Percentiles rank a stretch among this genome's conserved stretches.
These are phyloP conservation scores for Alca torda DNA, from an alignment of 2,797 vertebrate species.

Conservation along the genomic window DNA sequence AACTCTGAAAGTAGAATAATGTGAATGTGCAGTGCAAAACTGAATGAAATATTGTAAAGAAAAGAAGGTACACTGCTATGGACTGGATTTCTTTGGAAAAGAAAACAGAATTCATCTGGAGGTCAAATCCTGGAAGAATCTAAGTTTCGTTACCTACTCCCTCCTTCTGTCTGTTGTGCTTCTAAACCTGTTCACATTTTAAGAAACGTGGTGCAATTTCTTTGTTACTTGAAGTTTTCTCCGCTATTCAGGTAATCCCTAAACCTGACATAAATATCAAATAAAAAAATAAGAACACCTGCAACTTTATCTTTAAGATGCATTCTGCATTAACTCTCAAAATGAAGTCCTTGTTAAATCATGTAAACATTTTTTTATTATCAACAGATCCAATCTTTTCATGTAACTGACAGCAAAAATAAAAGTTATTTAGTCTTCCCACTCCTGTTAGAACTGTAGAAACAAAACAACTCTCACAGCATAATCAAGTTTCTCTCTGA, in stretches of 20 bases:
- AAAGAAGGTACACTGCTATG: background rate
- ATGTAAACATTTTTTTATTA: background rate
- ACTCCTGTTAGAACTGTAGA: background rate
- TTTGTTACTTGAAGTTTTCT: background rate
- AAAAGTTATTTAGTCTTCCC: background rate
- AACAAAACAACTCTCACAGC: background rate
- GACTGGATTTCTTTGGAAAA: background rate
- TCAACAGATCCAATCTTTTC: background rate
- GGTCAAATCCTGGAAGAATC: background rate
- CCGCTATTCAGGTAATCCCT: accelerated
- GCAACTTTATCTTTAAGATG: background rate
- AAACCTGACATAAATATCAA: background rate
- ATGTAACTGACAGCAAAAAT: background rate
- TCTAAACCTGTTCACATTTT: background rate
- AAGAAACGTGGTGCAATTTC: background rate
- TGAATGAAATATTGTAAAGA: background rate
- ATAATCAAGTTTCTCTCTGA: background rate
- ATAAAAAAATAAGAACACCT: background rate
- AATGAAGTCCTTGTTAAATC: background rate
- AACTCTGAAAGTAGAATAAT: background rate
- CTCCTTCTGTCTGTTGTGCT: background rate
- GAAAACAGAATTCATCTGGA: background rate
- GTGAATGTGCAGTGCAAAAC: background rate
- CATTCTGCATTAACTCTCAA: background rate
- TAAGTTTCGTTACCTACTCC: background rate